Evolutionary conservation across 2,113 vertebrate species (phyloP).

Genomic region (Semnornis frantzii): DNA sequence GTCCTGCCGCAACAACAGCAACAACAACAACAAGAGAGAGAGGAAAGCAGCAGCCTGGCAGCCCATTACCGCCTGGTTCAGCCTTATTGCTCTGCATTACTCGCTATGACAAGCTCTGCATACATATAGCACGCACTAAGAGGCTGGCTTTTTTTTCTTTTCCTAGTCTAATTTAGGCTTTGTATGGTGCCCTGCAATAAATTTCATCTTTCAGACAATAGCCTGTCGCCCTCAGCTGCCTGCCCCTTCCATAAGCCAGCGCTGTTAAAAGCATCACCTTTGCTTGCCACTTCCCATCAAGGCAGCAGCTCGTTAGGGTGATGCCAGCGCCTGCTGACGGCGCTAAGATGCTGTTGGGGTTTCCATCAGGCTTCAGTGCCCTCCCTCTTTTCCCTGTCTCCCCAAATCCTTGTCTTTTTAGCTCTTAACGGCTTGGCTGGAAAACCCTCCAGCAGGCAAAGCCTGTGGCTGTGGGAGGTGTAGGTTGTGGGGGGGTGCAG

Average conservation of each 20-base stretch:
- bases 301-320: background rate
- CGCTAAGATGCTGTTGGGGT: background rate
- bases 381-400: background rate
- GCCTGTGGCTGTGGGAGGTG: accelerated
- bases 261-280: background rate
- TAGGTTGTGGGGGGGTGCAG: accelerated
- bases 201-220: slow-evolving; percentile 33
- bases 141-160: background rate
- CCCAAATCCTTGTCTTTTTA: background rate
- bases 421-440: background rate
- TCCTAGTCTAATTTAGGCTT: slow-evolving; percentile 47
- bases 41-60: background rate
- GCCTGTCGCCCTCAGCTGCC: slow-evolving; percentile 4
- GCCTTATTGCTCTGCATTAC: slow-evolving; percentile 13
- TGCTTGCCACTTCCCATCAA: background rate
- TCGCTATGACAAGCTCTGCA: slow-evolving; percentile 35
- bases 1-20: background rate
- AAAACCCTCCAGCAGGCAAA: background rate
- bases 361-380: background rate
- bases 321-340: background rate
- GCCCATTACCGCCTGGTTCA: slow-evolving; percentile 40
- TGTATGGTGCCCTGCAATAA: slow-evolving; percentile 27
- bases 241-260: background rate
- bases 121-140: slow-evolving; percentile 26
- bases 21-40: background rate